phyloP scores from a whole-genome alignment of 2,888 invertebrate species.

The Oscheius myriophilus region DNA sequence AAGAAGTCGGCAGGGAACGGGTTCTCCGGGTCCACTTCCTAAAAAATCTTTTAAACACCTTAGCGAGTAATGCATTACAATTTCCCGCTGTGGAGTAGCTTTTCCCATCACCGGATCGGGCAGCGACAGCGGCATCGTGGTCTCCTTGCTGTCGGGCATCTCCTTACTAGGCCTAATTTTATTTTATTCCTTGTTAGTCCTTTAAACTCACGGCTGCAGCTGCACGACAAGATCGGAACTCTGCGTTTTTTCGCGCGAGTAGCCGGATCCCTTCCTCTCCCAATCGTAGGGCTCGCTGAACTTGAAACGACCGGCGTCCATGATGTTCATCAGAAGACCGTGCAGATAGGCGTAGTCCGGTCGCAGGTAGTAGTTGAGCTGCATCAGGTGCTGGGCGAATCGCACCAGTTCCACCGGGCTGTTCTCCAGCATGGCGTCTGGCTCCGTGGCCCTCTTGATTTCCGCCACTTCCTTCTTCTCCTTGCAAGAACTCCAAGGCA shows the following conservation, averaged over 20 bases:
- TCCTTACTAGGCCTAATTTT: constrained; percentile 5
- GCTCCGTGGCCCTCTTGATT: constrained; percentile 45
- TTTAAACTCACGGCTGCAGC: not conserved
- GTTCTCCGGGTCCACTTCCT: constrained; percentile 12
- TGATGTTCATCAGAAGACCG: constrained; percentile 36
- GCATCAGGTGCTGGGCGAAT: constrained; percentile 43
- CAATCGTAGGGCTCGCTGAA: constrained; percentile 44
- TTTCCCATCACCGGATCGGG: constrained; percentile 15
- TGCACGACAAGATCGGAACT: too few relatives aligned
- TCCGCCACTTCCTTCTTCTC: constrained; percentile 54
- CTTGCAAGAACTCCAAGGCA: constrained; percentile 56
- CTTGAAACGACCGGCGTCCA: constrained; percentile 52
- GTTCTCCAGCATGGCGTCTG: constrained; percentile 50
- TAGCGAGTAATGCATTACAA: not conserved
- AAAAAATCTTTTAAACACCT: too few relatives aligned
- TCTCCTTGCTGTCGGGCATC: not conserved
- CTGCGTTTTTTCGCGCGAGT: constrained; percentile 1
- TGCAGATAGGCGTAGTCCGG: constrained; percentile 53
- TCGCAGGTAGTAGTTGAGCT: constrained; percentile 50
- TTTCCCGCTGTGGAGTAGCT: constrained; percentile 5
- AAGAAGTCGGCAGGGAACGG: constrained; percentile 29
- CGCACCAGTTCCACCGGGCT: constrained; percentile 53
- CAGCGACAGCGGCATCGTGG: constrained; percentile 7
- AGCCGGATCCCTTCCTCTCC: constrained; percentile 27
- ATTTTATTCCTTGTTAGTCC: not conserved